A percentile compares a stretch with the other conserved stretches of the same genome.
phyloP scores from a whole-genome alignment of 2,797 vertebrate species.

The Hyperoplus lanceolatus region DNA sequence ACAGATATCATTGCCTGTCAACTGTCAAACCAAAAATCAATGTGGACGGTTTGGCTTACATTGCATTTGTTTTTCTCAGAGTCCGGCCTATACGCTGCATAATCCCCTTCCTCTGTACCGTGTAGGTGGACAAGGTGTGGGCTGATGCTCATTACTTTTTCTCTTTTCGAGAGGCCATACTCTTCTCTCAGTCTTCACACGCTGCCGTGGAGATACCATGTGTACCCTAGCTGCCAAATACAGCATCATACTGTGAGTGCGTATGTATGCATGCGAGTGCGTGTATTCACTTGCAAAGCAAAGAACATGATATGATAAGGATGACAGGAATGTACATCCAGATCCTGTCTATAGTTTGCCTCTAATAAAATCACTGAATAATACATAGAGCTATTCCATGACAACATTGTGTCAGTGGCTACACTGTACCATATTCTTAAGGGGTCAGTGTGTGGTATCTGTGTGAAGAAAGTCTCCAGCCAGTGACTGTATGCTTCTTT shows the following conservation, averaged over 20 bases:
- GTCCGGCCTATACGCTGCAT: conserved; percentile 69
- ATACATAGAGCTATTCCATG: conserved; percentile 47
- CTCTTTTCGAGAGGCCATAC: conserved; percentile 61
- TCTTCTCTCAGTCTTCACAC: conserved; percentile 66
- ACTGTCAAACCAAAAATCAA: conserved; percentile 70
- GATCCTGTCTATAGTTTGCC: conserved; percentile 45
- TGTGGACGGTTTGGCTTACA: conserved; percentile 66
- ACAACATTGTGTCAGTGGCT: conserved; percentile 56
- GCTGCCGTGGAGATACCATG: conserved; percentile 69
- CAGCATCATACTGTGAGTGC: conserved; percentile 44
- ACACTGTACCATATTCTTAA: conserved; percentile 53
- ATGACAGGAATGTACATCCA: conserved; percentile 57
- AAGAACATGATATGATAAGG: conserved; percentile 61
- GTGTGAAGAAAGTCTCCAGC: conserved; percentile 28
- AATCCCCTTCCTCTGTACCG: conserved; percentile 64
- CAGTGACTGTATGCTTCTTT: conserved; percentile 61
- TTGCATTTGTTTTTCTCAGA: conserved; percentile 58
- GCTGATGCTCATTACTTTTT: conserved; percentile 79
- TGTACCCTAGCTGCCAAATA: conserved; percentile 71
- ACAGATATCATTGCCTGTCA: conserved; percentile 64
- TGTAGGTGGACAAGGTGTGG: conserved; percentile 80
- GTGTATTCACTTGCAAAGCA: conserved; percentile 18
- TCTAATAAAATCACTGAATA: conserved; percentile 59
- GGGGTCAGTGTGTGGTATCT: conserved; percentile 54
- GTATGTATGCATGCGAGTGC: conserved; percentile 3